A percentile compares a stretch with the other conserved stretches of the same genome.
These are phyloP conservation scores for Drosophila paulistorum DNA, from an alignment of 1,140 invertebrate species.

Conservation along the genomic window DNA sequence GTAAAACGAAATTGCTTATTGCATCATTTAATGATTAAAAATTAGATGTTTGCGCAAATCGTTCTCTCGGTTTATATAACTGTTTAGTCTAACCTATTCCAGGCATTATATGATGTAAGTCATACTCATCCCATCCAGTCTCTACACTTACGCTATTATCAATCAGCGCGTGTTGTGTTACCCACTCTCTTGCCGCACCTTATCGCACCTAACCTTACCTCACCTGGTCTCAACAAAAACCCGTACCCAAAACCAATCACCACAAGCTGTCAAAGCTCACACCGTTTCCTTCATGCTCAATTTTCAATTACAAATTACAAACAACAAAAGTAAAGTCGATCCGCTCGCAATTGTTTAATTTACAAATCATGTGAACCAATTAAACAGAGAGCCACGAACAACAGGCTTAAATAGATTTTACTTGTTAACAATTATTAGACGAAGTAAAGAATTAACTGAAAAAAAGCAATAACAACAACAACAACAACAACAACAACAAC, in stretches of 20 bases:
- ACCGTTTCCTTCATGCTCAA: constrained; percentile 69
- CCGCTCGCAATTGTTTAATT: constrained; percentile 80
- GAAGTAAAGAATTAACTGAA: constrained; percentile 16
- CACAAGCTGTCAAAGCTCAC: constrained; percentile 71
- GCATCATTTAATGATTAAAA: not conserved
- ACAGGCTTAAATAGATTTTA: constrained; percentile 78
- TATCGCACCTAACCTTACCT: too few relatives aligned
- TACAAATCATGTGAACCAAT: constrained; percentile 83
- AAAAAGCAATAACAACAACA: not conserved
- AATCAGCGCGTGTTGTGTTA: constrained; percentile 37
- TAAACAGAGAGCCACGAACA: constrained; percentile 71
- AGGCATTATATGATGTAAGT: constrained; percentile 3
- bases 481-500: too few relatives aligned
- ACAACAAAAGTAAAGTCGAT: constrained; percentile 42
- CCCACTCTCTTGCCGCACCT: not conserved
- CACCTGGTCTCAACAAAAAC: not conserved
- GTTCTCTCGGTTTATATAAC: not conserved
- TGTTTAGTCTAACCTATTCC: not conserved
- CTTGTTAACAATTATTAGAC: constrained; percentile 77
- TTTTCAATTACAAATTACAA: constrained; percentile 79
- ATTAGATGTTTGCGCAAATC: not conserved
- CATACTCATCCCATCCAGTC: not conserved
- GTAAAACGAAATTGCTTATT: not conserved
- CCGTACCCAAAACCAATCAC: constrained; percentile 32
- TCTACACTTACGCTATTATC: constrained; percentile 41